Evolutionary conservation across 2,113 vertebrate genomes (phyloP), one percentile per base, ranked within the genome.

Genomic region (Cheilinus undulatus): DNA sequence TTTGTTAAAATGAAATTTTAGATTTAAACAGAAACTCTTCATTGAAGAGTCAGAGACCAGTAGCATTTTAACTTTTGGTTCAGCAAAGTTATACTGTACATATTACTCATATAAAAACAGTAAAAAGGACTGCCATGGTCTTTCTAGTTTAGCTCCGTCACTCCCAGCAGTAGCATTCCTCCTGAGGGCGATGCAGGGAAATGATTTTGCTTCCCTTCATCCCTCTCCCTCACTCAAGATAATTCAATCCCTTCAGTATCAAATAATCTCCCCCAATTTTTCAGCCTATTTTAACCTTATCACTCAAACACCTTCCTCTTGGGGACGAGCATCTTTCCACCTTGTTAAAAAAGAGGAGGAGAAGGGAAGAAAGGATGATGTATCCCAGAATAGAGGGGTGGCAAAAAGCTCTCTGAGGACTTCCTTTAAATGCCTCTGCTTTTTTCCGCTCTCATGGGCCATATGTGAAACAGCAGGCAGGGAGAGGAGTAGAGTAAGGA

Each of bases 201-300:
- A 90, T 71, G 34, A 87, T 91, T 93, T 84, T 64, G 45, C 73
- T 84, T 67, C 73, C 69, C 75, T 73, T 68, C 81, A 69, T 80
- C 74, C 63, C 69, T 78, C 78, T 77, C 68, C 69, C 76, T 88
- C 79, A 70, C 82, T 76, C 61, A 28, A 84, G 74, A 91, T 89
- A 85, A 92, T 92, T 88, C 88, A 90, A 84, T 92, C 88, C 85
- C 56, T 89, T 88, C 87, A 76, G 85, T 92, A 91, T 93, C 86
- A 88, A 92, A 91, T 91, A 82, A 89, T 90, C 84, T 83, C 78
- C 50, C 77, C 62, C 52, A 83, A 76, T 88, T 88, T 87, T 83
- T 86, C 89, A 77, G 60, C 83, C 81, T 60, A 48, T 89, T 92
- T 91, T 81, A 92, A 89, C 88, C 73, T 84, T 86, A 90, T 88